A percentile compares a stretch with the other conserved stretches of the same genome.
Evolutionary conservation across 2,113 vertebrate species (phyloP).

Genomic region (Bubo scandiacus): DNA sequence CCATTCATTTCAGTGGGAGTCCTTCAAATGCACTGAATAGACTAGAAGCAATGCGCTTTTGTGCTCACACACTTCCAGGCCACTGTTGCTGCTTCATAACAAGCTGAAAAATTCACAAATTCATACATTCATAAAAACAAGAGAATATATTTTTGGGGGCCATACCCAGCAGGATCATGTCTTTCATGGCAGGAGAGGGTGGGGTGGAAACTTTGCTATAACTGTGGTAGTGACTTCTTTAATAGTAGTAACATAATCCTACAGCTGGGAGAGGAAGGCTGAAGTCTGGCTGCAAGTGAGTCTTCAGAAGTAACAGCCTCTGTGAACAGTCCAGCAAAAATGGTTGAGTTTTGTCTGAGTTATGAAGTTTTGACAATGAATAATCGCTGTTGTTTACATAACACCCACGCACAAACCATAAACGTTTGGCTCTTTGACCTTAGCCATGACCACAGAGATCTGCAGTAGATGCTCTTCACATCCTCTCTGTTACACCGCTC

Average conservation of each 20-base stretch:
- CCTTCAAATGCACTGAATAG: not conserved
- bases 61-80: not conserved
- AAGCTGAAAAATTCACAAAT: not conserved
- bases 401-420: not conserved
- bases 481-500: not conserved
- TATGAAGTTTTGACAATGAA: constrained; percentile 42
- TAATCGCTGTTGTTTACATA: constrained; percentile 40
- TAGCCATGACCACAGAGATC: constrained; percentile 17
- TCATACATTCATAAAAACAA: not conserved
- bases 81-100: not conserved
- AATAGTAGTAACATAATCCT: not conserved
- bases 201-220: not conserved
- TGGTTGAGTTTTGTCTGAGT: constrained; percentile 4
- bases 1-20: not conserved
- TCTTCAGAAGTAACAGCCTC: not conserved
- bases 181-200: not conserved
- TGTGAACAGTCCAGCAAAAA: not conserved
- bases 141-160: rapidly evolving
- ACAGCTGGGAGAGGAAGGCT: not conserved
- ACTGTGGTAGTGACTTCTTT: not conserved
- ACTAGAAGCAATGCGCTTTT: not conserved
- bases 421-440: constrained; percentile 38
- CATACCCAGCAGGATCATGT: not conserved
- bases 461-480: not conserved
- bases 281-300: not conserved